These are phyloP conservation scores for Drosophila nebulosa DNA, from an alignment of 1,140 invertebrate genomes.

Conservation along the genomic window DNA sequence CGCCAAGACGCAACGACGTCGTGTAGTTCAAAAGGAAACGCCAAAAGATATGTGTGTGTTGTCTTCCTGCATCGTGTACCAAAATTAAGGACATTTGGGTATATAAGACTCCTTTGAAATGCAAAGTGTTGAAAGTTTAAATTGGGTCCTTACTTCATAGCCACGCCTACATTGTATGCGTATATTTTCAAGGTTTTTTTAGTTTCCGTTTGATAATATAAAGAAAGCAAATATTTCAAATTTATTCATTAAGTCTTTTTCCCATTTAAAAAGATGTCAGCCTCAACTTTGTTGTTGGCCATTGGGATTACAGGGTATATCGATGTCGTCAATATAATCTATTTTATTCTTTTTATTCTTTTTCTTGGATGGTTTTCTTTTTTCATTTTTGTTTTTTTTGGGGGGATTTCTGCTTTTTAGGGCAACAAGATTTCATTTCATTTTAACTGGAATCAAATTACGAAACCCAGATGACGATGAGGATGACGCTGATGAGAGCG, in stretches of 20 bases:
- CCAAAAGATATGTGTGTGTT: conserved; percentile 19
- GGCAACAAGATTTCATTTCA: conserved; percentile 72
- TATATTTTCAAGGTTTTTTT: no score
- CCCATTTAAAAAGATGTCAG: no score
- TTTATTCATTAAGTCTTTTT: no score
- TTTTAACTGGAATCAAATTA: conserved; percentile 79
- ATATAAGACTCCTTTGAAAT: background rate
- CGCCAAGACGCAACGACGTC: conserved; percentile 11
- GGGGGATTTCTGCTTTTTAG: conserved; percentile 40
- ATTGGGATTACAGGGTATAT: background rate
- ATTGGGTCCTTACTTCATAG: no score
- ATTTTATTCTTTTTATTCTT: background rate
- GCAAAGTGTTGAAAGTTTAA: no score
- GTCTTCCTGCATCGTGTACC: background rate
- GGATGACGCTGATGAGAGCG: conserved; percentile 29
- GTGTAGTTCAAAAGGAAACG: conserved; percentile 59
- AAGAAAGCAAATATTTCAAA: no score
- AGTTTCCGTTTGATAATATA: no score
- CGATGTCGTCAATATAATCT: conserved; percentile 20
- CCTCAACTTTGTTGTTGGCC: no score
- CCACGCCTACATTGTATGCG: no score
- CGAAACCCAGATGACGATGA: conserved; percentile 54
- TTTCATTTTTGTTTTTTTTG: conserved; percentile 23
- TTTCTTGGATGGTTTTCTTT: conserved; percentile 4
- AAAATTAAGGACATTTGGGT: background rate